Conservation (phyloP, 2,888 invertebrate species). For the Agonopterix heracliana region DNA sequence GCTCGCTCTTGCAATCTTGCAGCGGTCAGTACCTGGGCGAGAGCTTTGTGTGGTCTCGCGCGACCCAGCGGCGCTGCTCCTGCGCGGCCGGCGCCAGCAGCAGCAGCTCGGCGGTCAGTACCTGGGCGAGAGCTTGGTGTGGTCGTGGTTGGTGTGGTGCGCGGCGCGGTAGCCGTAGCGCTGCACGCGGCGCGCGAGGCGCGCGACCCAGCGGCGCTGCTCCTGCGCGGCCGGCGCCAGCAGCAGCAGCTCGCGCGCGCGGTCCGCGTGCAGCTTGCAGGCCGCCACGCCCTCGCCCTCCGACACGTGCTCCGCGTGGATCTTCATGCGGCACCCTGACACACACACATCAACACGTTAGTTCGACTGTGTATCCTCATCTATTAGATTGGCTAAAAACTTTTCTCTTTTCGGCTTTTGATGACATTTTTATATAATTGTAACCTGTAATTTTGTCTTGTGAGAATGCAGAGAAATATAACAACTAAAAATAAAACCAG, state of each 20-base stretch:
- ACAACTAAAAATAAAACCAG: no score
- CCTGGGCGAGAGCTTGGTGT: conserved; percentile 52
- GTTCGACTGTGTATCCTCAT: background rate
- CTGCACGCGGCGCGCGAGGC: conserved; percentile 93
- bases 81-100: conserved; percentile 90
- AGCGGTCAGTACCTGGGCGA: no score
- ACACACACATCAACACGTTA: background rate
- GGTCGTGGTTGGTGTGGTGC: conserved; percentile 75
- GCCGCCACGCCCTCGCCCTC: conserved; percentile 90
- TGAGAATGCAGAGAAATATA: no score
- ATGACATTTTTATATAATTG: no score
- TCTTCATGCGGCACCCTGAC: conserved; percentile 95
- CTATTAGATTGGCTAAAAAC: no score
- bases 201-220: conserved; percentile 94
- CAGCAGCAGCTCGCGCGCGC: conserved; percentile 95
- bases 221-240: conserved; percentile 90
- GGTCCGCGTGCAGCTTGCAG: conserved; percentile 97
- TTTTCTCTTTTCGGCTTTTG: no score
- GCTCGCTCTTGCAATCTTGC: no score
- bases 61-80: conserved; percentile 96
- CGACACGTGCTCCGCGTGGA: conserved; percentile 97
- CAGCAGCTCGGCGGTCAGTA: conserved; percentile 91
- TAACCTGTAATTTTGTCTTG: no score
- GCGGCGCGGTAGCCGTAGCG: conserved; percentile 96
- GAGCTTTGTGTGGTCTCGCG: no score